Conservation (phyloP, 2,113 vertebrate genomes). For the Corythoichthys intestinalis region DNA sequence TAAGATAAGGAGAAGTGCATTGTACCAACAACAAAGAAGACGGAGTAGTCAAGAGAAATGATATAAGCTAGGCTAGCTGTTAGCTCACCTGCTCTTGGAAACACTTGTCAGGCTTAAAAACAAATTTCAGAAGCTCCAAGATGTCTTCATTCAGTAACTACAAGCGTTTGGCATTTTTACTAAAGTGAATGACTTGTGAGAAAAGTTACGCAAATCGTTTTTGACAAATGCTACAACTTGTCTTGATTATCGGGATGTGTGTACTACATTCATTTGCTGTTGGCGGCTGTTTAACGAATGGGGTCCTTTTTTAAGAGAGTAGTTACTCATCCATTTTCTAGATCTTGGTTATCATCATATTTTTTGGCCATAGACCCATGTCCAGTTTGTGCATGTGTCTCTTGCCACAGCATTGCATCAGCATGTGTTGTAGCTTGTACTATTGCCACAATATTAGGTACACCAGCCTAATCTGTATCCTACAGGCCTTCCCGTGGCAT, state of each 20-base stretch:
- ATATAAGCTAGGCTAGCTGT: not conserved
- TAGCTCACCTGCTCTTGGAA: not conserved
- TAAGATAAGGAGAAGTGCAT: too few relatives aligned
- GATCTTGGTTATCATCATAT: slow-evolving; percentile 9
- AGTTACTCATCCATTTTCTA: slow-evolving; percentile 44
- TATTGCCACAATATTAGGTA: not conserved
- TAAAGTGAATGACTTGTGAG: too few relatives aligned
- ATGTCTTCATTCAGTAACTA: too few relatives aligned
- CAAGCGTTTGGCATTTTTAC: too few relatives aligned
- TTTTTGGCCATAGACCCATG: slow-evolving; percentile 19
- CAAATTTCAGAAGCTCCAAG: too few relatives aligned
- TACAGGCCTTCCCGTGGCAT: not conserved
- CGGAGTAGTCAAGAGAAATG: not conserved
- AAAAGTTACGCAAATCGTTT: too few relatives aligned
- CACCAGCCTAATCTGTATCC: not conserved
- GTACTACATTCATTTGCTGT: slow-evolving; percentile 26
- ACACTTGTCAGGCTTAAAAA: too few relatives aligned
- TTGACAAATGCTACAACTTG: not conserved
- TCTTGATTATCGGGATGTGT: not conserved
- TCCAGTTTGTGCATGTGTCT: slow-evolving; percentile 41
- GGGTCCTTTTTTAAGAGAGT: slow-evolving; percentile 22
- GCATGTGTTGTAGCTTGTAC: slow-evolving; percentile 8
- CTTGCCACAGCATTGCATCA: slow-evolving; percentile 15
- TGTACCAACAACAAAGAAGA: not conserved
- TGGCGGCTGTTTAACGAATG: slow-evolving; percentile 2